phyloP scores from a whole-genome alignment of 1,140 invertebrate genomes.

The Drosophila kepulauana region DNA sequence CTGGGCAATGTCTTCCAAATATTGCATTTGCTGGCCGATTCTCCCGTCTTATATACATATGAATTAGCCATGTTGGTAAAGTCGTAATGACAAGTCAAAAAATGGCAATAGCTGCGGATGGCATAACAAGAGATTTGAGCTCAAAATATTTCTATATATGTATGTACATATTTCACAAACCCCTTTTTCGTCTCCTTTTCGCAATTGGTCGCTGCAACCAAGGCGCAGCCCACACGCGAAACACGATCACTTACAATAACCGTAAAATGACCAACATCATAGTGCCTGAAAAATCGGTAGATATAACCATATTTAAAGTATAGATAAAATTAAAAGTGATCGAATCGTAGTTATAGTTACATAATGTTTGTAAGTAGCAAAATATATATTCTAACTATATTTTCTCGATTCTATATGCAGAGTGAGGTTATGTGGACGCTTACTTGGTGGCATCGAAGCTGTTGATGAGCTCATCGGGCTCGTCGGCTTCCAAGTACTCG shows the following conservation, averaged over 20 bases:
- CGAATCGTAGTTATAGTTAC: too few species aligned
- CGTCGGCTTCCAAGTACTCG: not conserved
- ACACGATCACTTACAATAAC: constrained; percentile 53
- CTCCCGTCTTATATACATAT: constrained; percentile 40
- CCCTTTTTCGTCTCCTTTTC: not conserved
- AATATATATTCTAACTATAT: too few species aligned
- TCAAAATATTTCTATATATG: not conserved
- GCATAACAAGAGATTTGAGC: not conserved
- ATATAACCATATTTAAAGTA: not conserved
- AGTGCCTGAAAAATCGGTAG: not conserved
- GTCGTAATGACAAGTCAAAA: constrained; percentile 58
- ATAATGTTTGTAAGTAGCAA: too few species aligned
- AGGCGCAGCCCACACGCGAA: constrained; percentile 57
- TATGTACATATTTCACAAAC: not conserved
- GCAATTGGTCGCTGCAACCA: constrained; percentile 39
- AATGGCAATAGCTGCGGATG: constrained; percentile 37
- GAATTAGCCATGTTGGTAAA: constrained; percentile 31
- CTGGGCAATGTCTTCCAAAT: constrained; percentile 33
- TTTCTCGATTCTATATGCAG: too few species aligned
- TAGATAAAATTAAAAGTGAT: not conserved
- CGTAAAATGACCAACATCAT: constrained; percentile 28
- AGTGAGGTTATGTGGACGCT: not conserved
- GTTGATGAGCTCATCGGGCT: constrained; percentile 27
- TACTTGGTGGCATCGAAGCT: constrained; percentile 25
- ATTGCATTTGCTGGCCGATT: constrained; percentile 29